These are phyloP conservation scores for Epinephelus lanceolatus DNA, from an alignment of 2,113 vertebrate species.

Conservation along the genomic window DNA sequence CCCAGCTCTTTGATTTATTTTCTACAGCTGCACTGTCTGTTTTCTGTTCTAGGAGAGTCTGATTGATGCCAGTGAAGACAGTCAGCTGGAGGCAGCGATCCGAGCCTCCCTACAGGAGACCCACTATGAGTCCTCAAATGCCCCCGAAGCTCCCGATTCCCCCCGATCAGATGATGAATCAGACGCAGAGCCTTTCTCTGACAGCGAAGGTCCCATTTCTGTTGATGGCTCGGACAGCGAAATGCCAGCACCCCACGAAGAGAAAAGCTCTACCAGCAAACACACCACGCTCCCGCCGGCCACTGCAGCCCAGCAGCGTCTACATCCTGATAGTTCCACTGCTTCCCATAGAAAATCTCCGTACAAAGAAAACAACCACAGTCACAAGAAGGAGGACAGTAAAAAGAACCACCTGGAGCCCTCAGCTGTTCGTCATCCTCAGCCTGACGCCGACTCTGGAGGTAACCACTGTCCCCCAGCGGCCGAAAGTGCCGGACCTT, in stretches of 20 bases:
- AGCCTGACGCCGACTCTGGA: constrained; percentile 71
- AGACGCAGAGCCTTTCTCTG: constrained; percentile 96
- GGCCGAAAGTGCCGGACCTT: constrained; percentile 67
- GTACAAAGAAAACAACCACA: constrained; percentile 92
- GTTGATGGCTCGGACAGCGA: constrained; percentile 95
- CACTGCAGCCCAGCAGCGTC: constrained; percentile 61
- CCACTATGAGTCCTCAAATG: constrained; percentile 94
- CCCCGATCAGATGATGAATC: constrained; percentile 95
- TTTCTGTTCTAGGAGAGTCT: constrained; percentile 92
- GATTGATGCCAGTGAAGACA: constrained; percentile 99
- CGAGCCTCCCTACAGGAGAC: constrained; percentile 97
- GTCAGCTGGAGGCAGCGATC: constrained; percentile 98
- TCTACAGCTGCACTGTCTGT: constrained; percentile 45
- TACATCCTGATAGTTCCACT: constrained; percentile 81
- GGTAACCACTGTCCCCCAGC: constrained; percentile 84
- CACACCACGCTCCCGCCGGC: constrained; percentile 49
- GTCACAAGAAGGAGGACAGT: constrained; percentile 94
- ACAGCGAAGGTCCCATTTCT: constrained; percentile 97
- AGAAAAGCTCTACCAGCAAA: constrained; percentile 73
- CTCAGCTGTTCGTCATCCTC: constrained; percentile 80
- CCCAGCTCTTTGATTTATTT: constrained; percentile 28
- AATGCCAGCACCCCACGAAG: constrained; percentile 74
- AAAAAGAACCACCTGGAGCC: constrained; percentile 91
- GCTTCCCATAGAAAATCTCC: constrained; percentile 91
- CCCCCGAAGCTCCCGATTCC: constrained; percentile 88